Conservation (phyloP, 2,797 vertebrate species). For the Picus viridis region DNA sequence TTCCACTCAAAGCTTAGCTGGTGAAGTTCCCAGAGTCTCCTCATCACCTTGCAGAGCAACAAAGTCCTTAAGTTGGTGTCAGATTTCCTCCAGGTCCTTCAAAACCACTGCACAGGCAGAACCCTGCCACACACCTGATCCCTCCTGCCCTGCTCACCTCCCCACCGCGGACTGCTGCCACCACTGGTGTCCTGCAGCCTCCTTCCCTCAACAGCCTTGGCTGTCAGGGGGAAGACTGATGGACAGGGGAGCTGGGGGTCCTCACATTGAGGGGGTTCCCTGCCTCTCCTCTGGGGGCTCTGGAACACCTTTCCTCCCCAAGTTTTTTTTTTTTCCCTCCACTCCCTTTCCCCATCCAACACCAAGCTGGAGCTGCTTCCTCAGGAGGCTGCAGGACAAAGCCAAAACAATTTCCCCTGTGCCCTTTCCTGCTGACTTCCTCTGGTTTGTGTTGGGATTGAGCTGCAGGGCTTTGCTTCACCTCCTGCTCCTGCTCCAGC, state of each 20-base stretch:
- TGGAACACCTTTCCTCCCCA: accelerated
- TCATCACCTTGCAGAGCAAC: background rate
- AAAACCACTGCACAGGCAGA: background rate
- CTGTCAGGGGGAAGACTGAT: background rate
- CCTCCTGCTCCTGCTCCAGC: background rate
- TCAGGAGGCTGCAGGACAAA: background rate
- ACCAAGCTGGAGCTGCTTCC: accelerated
- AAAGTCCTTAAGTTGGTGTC: background rate
- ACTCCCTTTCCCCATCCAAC: background rate
- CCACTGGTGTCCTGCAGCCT: background rate
- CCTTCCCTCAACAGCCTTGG: background rate
- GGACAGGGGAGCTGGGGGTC: accelerated
- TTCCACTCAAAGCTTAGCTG: background rate
- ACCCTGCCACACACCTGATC: background rate
- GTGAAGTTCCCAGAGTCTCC: background rate
- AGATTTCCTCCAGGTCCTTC: constrained; percentile 25
- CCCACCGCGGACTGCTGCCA: accelerated
- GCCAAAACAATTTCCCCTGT: accelerated
- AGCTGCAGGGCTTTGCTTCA: accelerated
- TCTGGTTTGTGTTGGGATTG: background rate
- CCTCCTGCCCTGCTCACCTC: background rate
- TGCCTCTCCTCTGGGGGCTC: background rate
- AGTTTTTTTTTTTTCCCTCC: background rate
- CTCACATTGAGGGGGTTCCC: background rate
- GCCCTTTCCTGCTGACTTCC: background rate